A percentile compares a stretch with the other conserved stretches of the same genome.
These are phyloP conservation scores for Ciconia boyciana DNA, from an alignment of 2,113 vertebrate species.

Conservation along the genomic window DNA sequence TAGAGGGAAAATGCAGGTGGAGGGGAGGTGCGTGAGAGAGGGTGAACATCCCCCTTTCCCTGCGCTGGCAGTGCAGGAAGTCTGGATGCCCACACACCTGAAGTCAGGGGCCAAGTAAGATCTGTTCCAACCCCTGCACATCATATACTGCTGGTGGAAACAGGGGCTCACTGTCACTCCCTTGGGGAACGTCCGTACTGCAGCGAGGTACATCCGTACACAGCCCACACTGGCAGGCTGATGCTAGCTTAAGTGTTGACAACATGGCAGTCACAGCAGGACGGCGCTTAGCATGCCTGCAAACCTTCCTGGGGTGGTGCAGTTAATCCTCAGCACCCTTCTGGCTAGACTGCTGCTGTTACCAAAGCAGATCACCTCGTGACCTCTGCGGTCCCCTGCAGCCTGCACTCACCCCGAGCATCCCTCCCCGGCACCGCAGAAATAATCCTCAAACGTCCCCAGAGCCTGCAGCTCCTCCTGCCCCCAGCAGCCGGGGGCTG, in stretches of 20 bases:
- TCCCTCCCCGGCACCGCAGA: neutral
- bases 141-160: neutral
- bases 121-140: neutral
- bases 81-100: rapidly evolving
- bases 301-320: neutral
- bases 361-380: neutral
- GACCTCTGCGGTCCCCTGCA: neutral
- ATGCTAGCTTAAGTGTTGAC: neutral
- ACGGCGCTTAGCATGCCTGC: neutral
- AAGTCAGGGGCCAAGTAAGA: neutral
- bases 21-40: neutral
- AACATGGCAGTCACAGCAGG: neutral
- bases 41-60: neutral
- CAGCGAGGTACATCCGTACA: neutral
- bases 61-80: neutral
- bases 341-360: neutral
- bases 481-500: rapidly evolving
- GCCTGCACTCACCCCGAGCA: neutral
- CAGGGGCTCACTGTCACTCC: neutral
- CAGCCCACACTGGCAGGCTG: neutral
- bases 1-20: neutral
- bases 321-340: neutral
- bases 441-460: neutral
- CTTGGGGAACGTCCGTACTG: neutral
- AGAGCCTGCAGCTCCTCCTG: neutral